These are phyloP conservation scores for Cheilosia scutellata DNA, from an alignment of 2,888 invertebrate species.

Conservation along the genomic window DNA sequence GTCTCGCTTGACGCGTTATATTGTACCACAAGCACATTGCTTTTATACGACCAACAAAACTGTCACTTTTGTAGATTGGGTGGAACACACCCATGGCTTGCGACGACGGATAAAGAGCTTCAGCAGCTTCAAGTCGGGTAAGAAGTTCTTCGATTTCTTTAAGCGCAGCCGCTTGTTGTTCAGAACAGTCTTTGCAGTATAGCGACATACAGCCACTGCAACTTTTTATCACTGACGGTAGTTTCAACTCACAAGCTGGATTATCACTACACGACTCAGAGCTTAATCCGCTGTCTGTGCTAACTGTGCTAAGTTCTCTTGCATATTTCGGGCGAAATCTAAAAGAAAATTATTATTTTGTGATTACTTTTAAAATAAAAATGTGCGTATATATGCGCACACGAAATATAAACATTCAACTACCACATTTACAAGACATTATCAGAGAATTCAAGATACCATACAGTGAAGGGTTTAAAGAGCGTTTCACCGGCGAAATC, in stretches of 20 bases:
- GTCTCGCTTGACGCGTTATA: slow-evolving; percentile 92
- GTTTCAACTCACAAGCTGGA: slow-evolving; percentile 69
- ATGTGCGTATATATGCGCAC: neutral
- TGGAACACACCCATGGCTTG: slow-evolving; percentile 91
- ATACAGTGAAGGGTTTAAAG: too few species aligned
- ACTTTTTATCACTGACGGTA: slow-evolving; percentile 78
- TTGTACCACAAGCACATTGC: slow-evolving; percentile 97
- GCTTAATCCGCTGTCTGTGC: slow-evolving; percentile 82
- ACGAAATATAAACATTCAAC: too few species aligned
- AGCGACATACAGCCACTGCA: slow-evolving; percentile 90
- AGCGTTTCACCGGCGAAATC: too few species aligned
- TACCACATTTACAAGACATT: too few species aligned
- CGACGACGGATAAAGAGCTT: slow-evolving; percentile 93
- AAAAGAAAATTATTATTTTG: slow-evolving; percentile 16
- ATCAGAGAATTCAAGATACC: too few species aligned
- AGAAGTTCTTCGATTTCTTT: slow-evolving; percentile 90
- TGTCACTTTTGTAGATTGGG: slow-evolving; percentile 85
- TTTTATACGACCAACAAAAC: slow-evolving; percentile 84
- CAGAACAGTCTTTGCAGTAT: slow-evolving; percentile 89
- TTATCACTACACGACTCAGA: slow-evolving; percentile 77
- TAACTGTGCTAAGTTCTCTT: slow-evolving; percentile 81
- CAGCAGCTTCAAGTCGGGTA: slow-evolving; percentile 90
- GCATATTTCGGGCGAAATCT: slow-evolving; percentile 81
- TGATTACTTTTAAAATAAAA: neutral
- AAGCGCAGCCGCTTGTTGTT: slow-evolving; percentile 90